Evolutionary conservation across 2,888 invertebrate species (phyloP).

Genomic region (Stenoptilia bipunctidactyla): DNA sequence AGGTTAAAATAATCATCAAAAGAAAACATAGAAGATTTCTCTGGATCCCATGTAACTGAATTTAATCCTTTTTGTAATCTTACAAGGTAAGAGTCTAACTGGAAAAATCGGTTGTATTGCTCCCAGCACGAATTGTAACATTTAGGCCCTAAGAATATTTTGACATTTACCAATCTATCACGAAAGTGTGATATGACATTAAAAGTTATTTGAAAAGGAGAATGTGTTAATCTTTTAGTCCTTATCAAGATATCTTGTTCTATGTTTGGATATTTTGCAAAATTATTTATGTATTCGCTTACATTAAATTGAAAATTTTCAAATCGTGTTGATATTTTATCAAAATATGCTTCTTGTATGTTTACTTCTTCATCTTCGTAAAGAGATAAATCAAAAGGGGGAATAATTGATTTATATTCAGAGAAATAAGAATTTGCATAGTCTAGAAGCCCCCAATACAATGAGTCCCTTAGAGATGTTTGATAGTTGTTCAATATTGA

Average conservation of each 20-base stretch:
- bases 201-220: slow-evolving; percentile 35
- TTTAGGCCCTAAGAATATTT: slow-evolving; percentile 49
- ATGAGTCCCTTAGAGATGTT: slow-evolving; percentile 48
- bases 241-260: slow-evolving; percentile 28
- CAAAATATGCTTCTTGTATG: slow-evolving; percentile 29
- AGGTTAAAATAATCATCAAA: slow-evolving; percentile 34
- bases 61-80: slow-evolving; percentile 36
- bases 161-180: slow-evolving; percentile 27
- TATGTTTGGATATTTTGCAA: slow-evolving; percentile 18
- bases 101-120: slow-evolving; percentile 35
- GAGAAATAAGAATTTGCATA: slow-evolving; percentile 37
- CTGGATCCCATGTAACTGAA: slow-evolving; percentile 35
- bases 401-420: slow-evolving; percentile 33
- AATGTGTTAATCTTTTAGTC: slow-evolving; percentile 42
- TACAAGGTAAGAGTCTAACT: slow-evolving; percentile 36
- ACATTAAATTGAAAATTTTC: slow-evolving; percentile 40
- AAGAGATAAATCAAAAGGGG: slow-evolving; percentile 34
- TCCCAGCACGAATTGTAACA: slow-evolving; percentile 37
- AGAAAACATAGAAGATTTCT: slow-evolving; percentile 30
- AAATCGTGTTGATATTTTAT: slow-evolving; percentile 41
- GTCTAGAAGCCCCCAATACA: slow-evolving; percentile 45
- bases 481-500: slow-evolving; percentile 50
- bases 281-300: too few relatives aligned
- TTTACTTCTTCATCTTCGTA: slow-evolving; percentile 32
- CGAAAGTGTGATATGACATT: slow-evolving; percentile 30